Evolutionary conservation across 2,797 vertebrate species (phyloP).

Genomic region (Dendrocincla fuliginosa): DNA sequence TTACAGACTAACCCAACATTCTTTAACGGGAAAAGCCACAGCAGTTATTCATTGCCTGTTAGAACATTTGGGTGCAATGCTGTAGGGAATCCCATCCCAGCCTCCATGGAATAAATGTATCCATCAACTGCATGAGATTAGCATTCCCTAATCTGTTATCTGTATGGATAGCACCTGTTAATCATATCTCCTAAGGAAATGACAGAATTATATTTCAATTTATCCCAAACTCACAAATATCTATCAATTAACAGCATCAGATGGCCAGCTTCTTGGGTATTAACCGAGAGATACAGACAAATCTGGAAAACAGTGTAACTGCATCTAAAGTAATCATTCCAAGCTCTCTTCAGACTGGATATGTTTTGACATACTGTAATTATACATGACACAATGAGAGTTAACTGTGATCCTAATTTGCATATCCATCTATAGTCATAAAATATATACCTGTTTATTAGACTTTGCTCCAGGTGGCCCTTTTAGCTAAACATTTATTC

Average conservation of each 20-base stretch:
- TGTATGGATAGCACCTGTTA: not conserved
- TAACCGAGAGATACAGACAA: not conserved
- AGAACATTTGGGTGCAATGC: not conserved
- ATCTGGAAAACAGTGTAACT: not conserved
- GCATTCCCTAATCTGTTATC: not conserved
- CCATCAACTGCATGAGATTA: not conserved
- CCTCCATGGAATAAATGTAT: not conserved
- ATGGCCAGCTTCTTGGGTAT: not conserved
- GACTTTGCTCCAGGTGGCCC: not conserved
- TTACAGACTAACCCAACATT: not conserved
- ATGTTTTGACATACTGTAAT: not conserved
- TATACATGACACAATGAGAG: not conserved
- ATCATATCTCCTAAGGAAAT: not conserved
- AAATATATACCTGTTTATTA: not conserved
- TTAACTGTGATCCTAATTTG: not conserved
- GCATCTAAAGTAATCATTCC: not conserved
- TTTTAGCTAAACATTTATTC: not conserved
- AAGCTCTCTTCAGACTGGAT: not conserved
- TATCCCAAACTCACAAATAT: not conserved
- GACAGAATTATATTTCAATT: not conserved
- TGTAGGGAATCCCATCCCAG: not conserved
- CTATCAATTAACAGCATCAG: not conserved
- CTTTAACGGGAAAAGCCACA: not conserved
- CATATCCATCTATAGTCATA: not conserved
- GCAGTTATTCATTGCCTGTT: not conserved